Base-by-base conservation (phyloP, 2,113 vertebrate species). In the Archocentrus centrarchus region DNA sequence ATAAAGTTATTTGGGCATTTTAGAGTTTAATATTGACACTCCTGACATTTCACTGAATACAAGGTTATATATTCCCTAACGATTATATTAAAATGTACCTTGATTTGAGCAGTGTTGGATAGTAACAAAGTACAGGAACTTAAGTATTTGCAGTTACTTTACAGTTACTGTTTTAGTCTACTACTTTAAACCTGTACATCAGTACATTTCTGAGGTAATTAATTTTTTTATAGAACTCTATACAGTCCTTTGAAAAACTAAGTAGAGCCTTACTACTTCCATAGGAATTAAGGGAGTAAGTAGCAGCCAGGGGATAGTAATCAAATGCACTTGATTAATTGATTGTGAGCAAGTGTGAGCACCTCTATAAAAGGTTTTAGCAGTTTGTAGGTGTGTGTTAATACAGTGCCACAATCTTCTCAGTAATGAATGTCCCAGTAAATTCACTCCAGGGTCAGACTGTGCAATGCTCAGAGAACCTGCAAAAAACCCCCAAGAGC, bases 211-310 rank as follows among this genome's bases (percentile, higher is more conserved):
- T 13, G 17, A 70, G 44, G 10, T 50, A 70, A 70, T 11, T 24
- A 50, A 41, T 30, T 37, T 44, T 66, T 64, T 44, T 66, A 66
- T 66, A 39, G 39, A 32, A 66, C 39, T 66, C n/a, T 66, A 37
- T 66, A 44, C 39, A 1, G 14, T 39, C 63, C 39, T 66, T 44
- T 44, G 32, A 66, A 61, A 66, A 2, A 27, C 10, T 0, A 66
- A 66, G 17, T 66, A 3, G 13, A 66, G 37, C n/a, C 14, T 44
- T 66, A 66, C 14, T 68, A 11, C 5, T 47, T 47, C 39, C 24
- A 47, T 0, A 66, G 7, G 63, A 66, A 66, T 44, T 27, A 27
- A 27, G 2, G 3, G 27, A 27, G 7, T 37, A 20, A 63, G 20
- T 0, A 39, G 61, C 61, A 0, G 20, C 63, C 39, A 66, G n/a